These are phyloP conservation scores for Poeciliopsis prolifica DNA, from an alignment of 2,113 vertebrate genomes.

Conservation along the genomic window DNA sequence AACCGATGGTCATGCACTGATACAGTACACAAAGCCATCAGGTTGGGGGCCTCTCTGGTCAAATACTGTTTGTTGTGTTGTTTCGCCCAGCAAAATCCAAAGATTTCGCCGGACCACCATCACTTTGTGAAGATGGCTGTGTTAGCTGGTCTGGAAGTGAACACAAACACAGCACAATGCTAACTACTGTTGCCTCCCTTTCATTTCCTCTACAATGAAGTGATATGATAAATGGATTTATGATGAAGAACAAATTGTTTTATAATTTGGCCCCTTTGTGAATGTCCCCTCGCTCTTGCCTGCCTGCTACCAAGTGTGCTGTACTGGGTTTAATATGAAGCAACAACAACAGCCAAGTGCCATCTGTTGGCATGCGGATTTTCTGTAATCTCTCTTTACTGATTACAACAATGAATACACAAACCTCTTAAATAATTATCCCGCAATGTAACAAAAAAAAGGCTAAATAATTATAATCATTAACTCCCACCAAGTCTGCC, in stretches of 20 bases:
- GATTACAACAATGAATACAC: constrained; percentile 84
- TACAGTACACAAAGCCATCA: constrained; percentile 55
- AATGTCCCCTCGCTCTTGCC: constrained; percentile 60
- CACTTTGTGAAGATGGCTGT: constrained; percentile 4
- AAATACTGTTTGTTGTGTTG: constrained; percentile 29
- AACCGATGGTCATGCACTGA: constrained; percentile 18
- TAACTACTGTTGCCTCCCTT: constrained; percentile 41
- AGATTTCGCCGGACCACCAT: background rate
- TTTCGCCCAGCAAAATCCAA: background rate
- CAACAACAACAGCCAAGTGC: constrained; percentile 78
- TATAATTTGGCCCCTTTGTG: constrained; percentile 71
- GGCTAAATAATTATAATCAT: constrained; percentile 85
- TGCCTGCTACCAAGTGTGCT: constrained; percentile 49
- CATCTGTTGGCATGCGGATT: constrained; percentile 84
- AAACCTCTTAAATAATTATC: constrained; percentile 87
- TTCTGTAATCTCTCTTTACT: constrained; percentile 86
- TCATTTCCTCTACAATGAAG: constrained; percentile 33
- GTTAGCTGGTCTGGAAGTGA: constrained; percentile 29
- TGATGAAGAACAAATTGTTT: constrained; percentile 68
- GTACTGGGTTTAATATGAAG: constrained; percentile 70
- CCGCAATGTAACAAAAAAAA: constrained; percentile 80
- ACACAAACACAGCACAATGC: constrained; percentile 12
- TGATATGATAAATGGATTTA: constrained; percentile 60
- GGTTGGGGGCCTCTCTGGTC: constrained; percentile 39
- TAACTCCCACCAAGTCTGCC: constrained; percentile 84